Conservation (phyloP, 2,888 invertebrate species). For the Coleophora deauratella region DNA sequence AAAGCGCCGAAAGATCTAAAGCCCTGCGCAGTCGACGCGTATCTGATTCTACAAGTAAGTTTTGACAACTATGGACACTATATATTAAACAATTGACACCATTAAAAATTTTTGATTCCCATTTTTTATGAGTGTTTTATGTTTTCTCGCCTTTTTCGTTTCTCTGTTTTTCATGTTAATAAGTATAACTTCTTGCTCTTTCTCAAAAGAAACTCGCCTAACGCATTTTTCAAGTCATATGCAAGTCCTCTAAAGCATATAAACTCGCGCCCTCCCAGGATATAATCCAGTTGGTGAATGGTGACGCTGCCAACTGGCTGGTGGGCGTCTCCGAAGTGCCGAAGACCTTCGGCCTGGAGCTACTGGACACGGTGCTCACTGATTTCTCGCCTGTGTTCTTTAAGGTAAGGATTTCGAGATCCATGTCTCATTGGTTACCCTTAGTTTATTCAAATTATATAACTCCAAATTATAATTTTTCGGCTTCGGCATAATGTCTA, state of each 20-base stretch:
- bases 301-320: conserved; percentile 96
- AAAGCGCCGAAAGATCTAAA: conserved; percentile 87
- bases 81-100: too few relatives aligned
- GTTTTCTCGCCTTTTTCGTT: too few relatives aligned
- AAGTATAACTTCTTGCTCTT: too few relatives aligned
- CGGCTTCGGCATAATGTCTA: too few relatives aligned
- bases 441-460: too few relatives aligned
- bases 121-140: not conserved
- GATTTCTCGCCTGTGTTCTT: conserved; percentile 90
- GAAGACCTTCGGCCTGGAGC: conserved; percentile 95
- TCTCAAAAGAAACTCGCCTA: too few relatives aligned
- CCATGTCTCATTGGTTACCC: too few relatives aligned
- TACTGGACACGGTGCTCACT: conserved; percentile 93
- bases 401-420: conserved; percentile 82
- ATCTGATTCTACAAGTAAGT: conserved; percentile 90
- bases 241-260: too few relatives aligned
- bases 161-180: too few relatives aligned
- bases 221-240: too few relatives aligned
- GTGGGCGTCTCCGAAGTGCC: conserved; percentile 98
- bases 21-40: conserved; percentile 95
- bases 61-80: not conserved
- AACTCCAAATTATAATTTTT: too few relatives aligned
- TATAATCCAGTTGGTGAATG: conserved; percentile 96
- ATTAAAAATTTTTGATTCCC: too few relatives aligned
- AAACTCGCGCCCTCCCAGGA: conserved; percentile 75